Conservation (phyloP, 2,113 vertebrate species). For the Nycticebus coucang region DNA sequence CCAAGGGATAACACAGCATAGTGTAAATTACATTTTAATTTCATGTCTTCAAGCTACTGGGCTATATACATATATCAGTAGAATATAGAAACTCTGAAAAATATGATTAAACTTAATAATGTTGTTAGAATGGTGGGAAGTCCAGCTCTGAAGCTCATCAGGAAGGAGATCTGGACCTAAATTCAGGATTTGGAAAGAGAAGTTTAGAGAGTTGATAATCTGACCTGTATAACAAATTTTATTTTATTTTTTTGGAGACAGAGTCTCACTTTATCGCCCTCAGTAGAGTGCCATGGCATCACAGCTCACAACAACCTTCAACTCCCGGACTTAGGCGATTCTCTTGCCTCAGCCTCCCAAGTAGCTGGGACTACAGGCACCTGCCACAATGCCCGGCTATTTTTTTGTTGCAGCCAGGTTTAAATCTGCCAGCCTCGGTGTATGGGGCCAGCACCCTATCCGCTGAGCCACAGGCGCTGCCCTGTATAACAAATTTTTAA, state of each 20-base stretch:
- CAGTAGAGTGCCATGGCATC: too few relatives aligned
- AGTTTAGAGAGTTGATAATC: neutral
- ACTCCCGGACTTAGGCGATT: too few relatives aligned
- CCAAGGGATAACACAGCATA: neutral
- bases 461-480: too few relatives aligned
- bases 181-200: conserved; percentile 13
- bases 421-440: too few relatives aligned
- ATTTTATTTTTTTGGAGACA: too few relatives aligned
- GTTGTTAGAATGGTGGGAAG: neutral
- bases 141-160: neutral
- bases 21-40: conserved; percentile 19
- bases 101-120: neutral
- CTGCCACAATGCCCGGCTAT: too few relatives aligned
- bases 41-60: neutral
- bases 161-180: neutral
- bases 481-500: neutral
- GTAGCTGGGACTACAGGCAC: too few relatives aligned
- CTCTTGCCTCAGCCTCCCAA: too few relatives aligned
- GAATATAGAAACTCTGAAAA: neutral
- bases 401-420: too few relatives aligned
- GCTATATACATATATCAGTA: neutral
- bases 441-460: too few relatives aligned
- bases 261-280: too few relatives aligned
- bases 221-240: neutral
- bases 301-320: too few relatives aligned